These are phyloP conservation scores for Panzeria rudis DNA, from an alignment of 2,888 invertebrate species.

Conservation along the genomic window DNA sequence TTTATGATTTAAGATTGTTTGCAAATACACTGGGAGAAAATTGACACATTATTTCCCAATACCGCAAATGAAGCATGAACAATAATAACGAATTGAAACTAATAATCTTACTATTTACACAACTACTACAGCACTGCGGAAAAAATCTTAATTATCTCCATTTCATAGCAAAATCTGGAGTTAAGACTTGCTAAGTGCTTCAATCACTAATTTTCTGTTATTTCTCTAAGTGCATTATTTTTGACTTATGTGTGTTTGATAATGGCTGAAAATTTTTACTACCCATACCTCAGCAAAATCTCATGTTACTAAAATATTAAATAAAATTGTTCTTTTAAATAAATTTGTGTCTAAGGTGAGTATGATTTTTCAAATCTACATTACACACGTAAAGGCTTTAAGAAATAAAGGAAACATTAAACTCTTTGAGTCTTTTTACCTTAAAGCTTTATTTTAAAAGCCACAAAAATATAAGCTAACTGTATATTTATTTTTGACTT, in stretches of 20 bases:
- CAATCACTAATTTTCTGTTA: not conserved
- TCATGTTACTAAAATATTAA: conserved; percentile 51
- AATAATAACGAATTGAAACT: no score
- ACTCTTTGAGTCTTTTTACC: conserved; percentile 39
- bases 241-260: no score
- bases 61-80: no score
- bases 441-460: conserved; percentile 32
- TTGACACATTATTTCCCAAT: no score
- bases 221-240: conserved; percentile 22
- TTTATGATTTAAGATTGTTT: not conserved
- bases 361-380: conserved; percentile 13
- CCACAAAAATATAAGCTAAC: conserved; percentile 30
- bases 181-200: not conserved
- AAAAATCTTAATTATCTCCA: not conserved
- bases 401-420: conserved; percentile 56
- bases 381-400: conserved; percentile 16
- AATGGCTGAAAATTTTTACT: conserved; percentile 19
- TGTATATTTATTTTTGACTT: conserved; percentile 35
- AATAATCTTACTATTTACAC: no score
- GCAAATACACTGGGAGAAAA: conserved; percentile 4
- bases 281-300: conserved; percentile 10
- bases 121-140: no score
- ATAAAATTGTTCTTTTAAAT: conserved; percentile 26
- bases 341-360: not conserved
- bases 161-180: not conserved